Conservation (phyloP, 2,888 invertebrate genomes). For the Nebria salina region DNA sequence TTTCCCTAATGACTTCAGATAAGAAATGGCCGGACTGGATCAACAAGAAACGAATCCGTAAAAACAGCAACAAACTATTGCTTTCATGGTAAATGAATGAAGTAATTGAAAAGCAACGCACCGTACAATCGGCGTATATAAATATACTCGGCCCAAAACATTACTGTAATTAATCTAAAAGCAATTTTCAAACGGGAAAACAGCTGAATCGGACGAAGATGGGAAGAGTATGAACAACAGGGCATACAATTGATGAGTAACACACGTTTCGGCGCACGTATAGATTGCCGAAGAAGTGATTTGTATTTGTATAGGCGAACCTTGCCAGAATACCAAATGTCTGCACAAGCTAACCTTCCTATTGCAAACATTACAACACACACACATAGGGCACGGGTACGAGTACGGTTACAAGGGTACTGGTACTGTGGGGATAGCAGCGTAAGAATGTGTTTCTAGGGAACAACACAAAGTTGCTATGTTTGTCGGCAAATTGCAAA, state of each 20-base stretch:
- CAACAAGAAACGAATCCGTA: neutral
- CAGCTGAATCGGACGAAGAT: neutral
- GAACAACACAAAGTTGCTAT: neutral
- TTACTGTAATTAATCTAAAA: neutral
- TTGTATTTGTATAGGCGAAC: conserved; percentile 34
- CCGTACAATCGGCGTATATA: neutral
- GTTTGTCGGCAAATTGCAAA: conserved; percentile 1
- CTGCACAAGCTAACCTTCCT: neutral
- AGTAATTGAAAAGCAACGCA: neutral
- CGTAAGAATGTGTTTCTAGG: neutral
- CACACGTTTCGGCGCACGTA: conserved; percentile 6
- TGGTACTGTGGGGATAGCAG: neutral
- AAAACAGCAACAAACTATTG: neutral
- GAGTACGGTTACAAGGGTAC: neutral
- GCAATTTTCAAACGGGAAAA: neutral
- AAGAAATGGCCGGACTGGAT: neutral
- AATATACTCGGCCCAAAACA: neutral
- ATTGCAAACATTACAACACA: neutral
- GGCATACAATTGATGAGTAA: neutral
- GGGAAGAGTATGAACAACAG: neutral
- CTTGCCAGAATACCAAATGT: conserved; percentile 4
- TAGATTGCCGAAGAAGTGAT: conserved; percentile 34
- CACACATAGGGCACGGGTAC: neutral
- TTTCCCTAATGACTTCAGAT: neutral
- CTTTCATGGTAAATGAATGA: neutral